These are phyloP conservation scores for Idaea straminata DNA, from an alignment of 2,888 invertebrate species.

Conservation along the genomic window DNA sequence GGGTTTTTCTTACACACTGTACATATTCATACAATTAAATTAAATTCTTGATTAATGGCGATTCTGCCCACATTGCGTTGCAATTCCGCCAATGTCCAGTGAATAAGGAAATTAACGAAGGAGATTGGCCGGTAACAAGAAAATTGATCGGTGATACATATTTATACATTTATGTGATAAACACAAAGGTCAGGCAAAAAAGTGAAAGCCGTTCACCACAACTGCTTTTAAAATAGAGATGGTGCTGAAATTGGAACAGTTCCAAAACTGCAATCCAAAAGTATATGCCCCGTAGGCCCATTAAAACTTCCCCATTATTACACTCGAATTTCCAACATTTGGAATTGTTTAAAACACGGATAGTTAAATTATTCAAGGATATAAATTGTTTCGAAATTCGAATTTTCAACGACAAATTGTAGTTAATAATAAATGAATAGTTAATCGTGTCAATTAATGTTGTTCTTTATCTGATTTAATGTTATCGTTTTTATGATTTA, in stretches of 20 bases:
- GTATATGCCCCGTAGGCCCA: constrained; percentile 41
- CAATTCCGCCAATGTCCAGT: too few species aligned
- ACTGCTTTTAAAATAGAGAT: neutral
- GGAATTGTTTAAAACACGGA: constrained; percentile 13
- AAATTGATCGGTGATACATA: too few species aligned
- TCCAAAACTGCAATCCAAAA: neutral
- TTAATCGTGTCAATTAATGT: constrained; percentile 31
- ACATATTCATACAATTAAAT: too few species aligned
- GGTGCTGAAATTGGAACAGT: neutral
- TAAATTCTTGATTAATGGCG: too few species aligned
- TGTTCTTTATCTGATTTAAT: constrained; percentile 23
- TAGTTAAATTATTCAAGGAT: constrained; percentile 48
- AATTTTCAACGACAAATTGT: constrained; percentile 23
- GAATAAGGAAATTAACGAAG: too few species aligned
- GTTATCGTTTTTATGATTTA: constrained; percentile 8
- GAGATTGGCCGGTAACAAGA: too few species aligned
- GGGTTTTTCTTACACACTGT: too few species aligned
- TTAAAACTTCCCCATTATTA: constrained; percentile 59
- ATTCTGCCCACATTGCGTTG: too few species aligned
- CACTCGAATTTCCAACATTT: constrained; percentile 41
- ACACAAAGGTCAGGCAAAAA: constrained; percentile 5
- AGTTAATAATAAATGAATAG: constrained; percentile 38
- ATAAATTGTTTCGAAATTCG: constrained; percentile 36
- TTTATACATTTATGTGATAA: too few species aligned
- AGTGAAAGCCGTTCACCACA: constrained; percentile 20